Base-by-base conservation (phyloP, 1,140 invertebrate genomes). In the Ladona fulva region DNA sequence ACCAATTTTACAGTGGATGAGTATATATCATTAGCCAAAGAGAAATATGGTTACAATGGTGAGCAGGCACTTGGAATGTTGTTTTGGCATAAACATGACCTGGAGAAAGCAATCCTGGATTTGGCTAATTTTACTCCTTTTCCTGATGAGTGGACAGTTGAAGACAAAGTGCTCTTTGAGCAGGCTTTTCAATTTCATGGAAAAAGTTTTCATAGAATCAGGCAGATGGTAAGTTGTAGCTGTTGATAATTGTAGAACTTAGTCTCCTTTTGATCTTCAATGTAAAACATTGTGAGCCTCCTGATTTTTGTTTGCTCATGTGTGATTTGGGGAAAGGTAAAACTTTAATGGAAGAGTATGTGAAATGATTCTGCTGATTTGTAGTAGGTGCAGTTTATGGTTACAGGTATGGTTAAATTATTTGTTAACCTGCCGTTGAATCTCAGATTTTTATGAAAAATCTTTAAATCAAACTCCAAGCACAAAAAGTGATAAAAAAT, bases 131-230 rank as follows among this genome's bases (percentile, higher is more conserved):
- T 98, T 83, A 97, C 96, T 77, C 97, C 97, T 1, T 97, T 97
- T 83, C 97, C 97, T 25, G 97, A 99, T 87, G 97, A 99, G 83
- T 99, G 97, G 97, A 96, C 96, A 19, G 94, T 96, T 3, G 97
- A 99, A 86, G 97, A 99, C 83, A 98, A 98, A 89, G 95, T 98
- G 74, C 86, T 98, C 24, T 99, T 99, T 88, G 97, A 99, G 84
- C 97, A 98, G 85, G 97, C 97, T 25, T 99, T 97, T 85, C 95
- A 97, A 83, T 99, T 98, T 85, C 96, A 99, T 89, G 97, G 97
- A 37, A 99, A 99, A 89, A 96, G 94, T 85, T 99, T 99, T 87
- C 95, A 97, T 84, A 90, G 96, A 83, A 99, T 99, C 83, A 88
- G 95, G 81, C 95, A 98, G 90, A 98, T 99, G 97, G 96, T 97